Conservation (phyloP, 2,888 invertebrate genomes). For the Tortrix viridana region DNA sequence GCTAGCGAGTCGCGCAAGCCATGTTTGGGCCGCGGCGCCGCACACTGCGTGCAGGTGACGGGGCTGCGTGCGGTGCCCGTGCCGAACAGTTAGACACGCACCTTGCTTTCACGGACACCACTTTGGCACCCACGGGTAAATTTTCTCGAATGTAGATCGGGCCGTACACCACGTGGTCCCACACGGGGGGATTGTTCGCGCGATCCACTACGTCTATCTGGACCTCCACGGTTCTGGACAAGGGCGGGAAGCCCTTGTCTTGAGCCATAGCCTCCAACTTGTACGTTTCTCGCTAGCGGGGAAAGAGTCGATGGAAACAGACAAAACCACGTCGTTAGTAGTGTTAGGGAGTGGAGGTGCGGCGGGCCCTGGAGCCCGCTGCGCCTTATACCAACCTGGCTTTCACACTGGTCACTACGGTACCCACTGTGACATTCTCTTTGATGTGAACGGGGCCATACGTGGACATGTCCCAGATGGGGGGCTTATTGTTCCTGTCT, state of each 20-base stretch:
- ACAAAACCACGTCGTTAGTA: conserved; percentile 88
- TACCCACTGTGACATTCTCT: conserved; percentile 99
- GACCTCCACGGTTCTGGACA: conserved; percentile 98
- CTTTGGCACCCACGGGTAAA: conserved; percentile 98
- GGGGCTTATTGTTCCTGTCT: conserved; percentile 99
- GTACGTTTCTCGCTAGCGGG: conserved; percentile 96
- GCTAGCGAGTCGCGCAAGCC: conserved; percentile 40
- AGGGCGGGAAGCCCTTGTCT: conserved; percentile 98
- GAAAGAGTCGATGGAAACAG: conserved; percentile 87
- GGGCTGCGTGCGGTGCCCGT: conserved; percentile 87
- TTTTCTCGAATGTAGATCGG: conserved; percentile 99
- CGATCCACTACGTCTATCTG: conserved; percentile 99
- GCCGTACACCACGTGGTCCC: conserved; percentile 98
- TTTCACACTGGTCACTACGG: conserved; percentile 98
- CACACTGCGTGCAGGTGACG: conserved; percentile 78
- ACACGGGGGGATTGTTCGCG: conserved; percentile 98
- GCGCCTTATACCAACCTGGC: conserved; percentile 95
- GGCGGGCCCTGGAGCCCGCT: conserved; percentile 80
- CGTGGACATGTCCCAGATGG: conserved; percentile 97
- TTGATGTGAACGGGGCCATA: conserved; percentile 99
- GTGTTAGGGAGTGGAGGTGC: conserved; percentile 83
- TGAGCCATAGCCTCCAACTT: conserved; percentile 99
- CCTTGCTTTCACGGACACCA: conserved; percentile 99
- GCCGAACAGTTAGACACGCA: conserved; percentile 88
- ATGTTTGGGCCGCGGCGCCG: conserved; percentile 52